Percentiles rank a stretch among this genome's conserved stretches.
Evolutionary conservation across 2,113 vertebrate species (phyloP).

Genomic region (Oxyruncus cristatus): DNA sequence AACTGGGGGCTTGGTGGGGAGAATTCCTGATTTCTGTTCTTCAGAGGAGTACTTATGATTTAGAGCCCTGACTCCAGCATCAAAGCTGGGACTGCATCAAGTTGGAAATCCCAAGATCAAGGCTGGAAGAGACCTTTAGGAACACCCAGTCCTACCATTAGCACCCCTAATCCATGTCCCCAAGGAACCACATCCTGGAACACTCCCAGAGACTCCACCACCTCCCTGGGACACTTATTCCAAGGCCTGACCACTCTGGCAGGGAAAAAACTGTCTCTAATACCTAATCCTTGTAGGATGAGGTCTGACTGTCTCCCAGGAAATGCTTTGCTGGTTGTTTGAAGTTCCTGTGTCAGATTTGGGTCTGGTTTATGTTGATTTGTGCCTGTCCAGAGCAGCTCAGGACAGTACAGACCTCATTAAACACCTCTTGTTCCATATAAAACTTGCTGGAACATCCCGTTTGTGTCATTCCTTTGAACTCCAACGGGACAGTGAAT

Average conservation of each 20-base stretch:
- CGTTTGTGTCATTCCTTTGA: neutral
- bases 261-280: neutral
- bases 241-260: neutral
- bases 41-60: neutral
- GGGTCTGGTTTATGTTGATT: neutral
- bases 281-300: neutral
- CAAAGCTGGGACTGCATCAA: neutral
- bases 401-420: neutral
- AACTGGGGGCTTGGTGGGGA: neutral
- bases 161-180: neutral
- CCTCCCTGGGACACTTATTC: neutral
- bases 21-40: neutral
- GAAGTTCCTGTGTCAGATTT: neutral
- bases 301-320: neutral
- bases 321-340: neutral
- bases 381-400: neutral
- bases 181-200: neutral
- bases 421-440: neutral
- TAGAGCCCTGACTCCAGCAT: neutral
- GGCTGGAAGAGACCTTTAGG: neutral
- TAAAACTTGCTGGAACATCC: neutral
- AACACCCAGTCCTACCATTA: neutral
- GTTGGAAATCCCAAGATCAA: neutral
- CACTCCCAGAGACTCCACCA: neutral
- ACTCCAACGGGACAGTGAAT: neutral